Conservation (phyloP, 1,140 invertebrate species). For the Drosophila novamexicana region DNA sequence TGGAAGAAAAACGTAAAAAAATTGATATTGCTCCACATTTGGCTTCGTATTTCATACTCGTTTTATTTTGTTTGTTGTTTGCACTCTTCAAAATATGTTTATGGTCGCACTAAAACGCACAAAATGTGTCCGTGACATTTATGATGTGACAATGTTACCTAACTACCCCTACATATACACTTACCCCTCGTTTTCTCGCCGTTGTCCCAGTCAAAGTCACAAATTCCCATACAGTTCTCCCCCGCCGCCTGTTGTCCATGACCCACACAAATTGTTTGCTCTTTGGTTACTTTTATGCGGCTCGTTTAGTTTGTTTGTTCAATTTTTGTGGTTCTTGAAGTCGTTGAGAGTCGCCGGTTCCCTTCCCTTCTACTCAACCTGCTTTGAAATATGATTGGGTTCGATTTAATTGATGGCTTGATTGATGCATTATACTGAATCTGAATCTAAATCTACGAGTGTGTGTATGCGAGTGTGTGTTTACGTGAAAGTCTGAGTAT, state of each 20-base stretch:
- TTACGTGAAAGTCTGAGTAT: conserved; percentile 24
- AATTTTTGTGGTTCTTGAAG: conserved; percentile 40
- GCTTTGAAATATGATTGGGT: conserved; percentile 51
- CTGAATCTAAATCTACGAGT: neutral
- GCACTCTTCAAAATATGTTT: conserved; percentile 70
- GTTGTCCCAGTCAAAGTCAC: conserved; percentile 25
- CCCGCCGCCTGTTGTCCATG: neutral
- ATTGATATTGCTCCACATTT: conserved; percentile 38
- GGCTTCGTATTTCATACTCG: conserved; percentile 26
- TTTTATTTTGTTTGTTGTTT: conserved; percentile 69
- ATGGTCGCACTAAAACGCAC: conserved; percentile 67
- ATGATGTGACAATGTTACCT: conserved; percentile 76
- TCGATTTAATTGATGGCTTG: conserved; percentile 59
- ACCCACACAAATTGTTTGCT: conserved; percentile 58
- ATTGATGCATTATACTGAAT: conserved; percentile 41
- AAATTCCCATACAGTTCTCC: conserved; percentile 1
- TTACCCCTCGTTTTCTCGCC: conserved; percentile 1
- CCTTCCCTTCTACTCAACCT: conserved; percentile 6
- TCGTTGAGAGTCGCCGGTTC: conserved; percentile 1
- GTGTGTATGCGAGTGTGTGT: conserved; percentile 6
- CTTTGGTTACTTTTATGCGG: conserved; percentile 62
- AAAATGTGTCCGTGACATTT: conserved; percentile 80
- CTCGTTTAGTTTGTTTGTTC: conserved; percentile 63
- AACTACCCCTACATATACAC: conserved; percentile 23
- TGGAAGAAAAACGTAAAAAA: conserved; percentile 1